phyloP scores from a whole-genome alignment of 2,113 vertebrate species.

The Aleadryas rufinucha region DNA sequence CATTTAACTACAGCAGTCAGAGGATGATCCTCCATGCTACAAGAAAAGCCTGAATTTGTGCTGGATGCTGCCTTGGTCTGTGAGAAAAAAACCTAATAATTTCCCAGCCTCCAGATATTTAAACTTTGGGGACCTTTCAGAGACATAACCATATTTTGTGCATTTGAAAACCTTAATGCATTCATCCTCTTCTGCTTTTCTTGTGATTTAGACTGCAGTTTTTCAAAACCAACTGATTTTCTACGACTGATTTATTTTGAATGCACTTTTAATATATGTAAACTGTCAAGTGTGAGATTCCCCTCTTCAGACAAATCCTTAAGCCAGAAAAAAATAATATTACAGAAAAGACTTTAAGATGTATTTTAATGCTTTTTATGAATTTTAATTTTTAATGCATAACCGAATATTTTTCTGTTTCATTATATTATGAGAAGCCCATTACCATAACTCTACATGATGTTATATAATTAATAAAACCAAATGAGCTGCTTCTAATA shows the following conservation, averaged over 20 bases:
- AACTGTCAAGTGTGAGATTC: not conserved
- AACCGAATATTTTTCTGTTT: not conserved
- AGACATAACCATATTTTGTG: not conserved
- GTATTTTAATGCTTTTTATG: not conserved
- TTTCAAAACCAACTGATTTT: not conserved
- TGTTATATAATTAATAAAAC: not conserved
- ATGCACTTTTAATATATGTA: not conserved
- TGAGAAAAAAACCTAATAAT: not conserved
- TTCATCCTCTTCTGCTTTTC: not conserved
- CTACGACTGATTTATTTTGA: not conserved
- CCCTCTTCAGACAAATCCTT: not conserved
- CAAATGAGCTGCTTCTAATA: not conserved
- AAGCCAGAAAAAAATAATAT: not conserved
- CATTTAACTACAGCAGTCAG: not conserved
- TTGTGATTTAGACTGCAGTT: not conserved
- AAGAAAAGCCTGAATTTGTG: not conserved
- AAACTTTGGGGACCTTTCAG: not conserved
- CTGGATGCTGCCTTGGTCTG: not conserved
- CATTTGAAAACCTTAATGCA: not conserved
- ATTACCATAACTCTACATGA: not conserved
- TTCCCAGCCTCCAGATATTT: not conserved
- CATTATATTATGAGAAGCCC: not conserved
- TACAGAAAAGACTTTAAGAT: not conserved
- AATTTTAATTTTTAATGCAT: not conserved
- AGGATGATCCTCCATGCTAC: not conserved